Evolutionary conservation across 2,888 invertebrate genomes (phyloP).

Genomic region (Microctonus hyperodae): DNA sequence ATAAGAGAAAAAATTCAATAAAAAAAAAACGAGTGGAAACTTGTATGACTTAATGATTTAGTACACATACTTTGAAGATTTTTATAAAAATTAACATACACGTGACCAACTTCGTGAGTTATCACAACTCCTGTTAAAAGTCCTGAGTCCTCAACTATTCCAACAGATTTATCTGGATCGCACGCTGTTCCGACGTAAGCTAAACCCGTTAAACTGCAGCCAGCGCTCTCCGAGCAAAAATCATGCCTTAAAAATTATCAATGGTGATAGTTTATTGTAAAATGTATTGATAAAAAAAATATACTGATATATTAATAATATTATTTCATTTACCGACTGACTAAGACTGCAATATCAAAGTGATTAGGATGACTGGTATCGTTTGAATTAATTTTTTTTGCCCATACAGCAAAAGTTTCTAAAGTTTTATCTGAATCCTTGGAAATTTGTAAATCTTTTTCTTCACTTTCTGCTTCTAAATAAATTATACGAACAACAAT

Average conservation of each 20-base stretch:
- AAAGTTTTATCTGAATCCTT: constrained; percentile 68
- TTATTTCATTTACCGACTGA: constrained; percentile 73
- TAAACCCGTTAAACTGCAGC: constrained; percentile 79
- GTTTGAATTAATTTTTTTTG: constrained; percentile 72
- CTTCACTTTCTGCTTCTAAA: constrained; percentile 70
- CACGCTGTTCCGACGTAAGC: constrained; percentile 92
- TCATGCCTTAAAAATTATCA: constrained; percentile 52
- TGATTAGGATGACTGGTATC: constrained; percentile 83
- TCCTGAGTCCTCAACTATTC: constrained; percentile 91
- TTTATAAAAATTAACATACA: constrained; percentile 68
- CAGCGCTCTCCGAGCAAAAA: constrained; percentile 45
- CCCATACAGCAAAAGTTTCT: constrained; percentile 73
- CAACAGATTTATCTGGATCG: constrained; percentile 83
- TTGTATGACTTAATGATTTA: background rate
- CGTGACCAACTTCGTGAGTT: constrained; percentile 91
- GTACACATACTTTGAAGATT: background rate
- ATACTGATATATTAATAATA: background rate
- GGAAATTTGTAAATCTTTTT: constrained; percentile 65
- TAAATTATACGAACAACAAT: constrained; percentile 84
- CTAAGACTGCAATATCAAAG: constrained; percentile 84
- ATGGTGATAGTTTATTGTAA: background rate
- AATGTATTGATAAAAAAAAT: background rate
- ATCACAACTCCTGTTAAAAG: constrained; percentile 88
- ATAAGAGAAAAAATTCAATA: background rate
- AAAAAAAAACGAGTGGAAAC: background rate